Evolutionary conservation across 53 echinoderm and acorn worm genomes (phyloP), one percentile per base, ranked within the genome.

Genomic region (Patiria pectinifera): DNA sequence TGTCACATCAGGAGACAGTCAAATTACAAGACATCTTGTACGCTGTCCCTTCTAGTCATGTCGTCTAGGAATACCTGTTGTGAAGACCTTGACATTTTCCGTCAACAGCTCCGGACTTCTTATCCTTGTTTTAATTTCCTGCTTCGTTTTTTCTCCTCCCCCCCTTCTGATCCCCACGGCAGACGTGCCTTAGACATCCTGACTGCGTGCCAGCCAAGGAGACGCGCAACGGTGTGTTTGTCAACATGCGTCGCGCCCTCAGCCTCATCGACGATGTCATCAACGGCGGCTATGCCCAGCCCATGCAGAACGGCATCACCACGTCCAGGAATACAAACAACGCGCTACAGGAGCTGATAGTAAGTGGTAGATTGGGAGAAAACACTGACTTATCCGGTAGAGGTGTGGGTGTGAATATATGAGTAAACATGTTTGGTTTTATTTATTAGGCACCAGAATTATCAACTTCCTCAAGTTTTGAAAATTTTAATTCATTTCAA

Each of bases 161-260:
- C 53, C 53, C 53, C 53, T 8, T 53, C 8, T 2, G 5, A 6
- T 53, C 53, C 8, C 53, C 53, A 53, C 8, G 53, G 12, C 95
- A 99, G 99, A 97, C 99, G 91, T 97, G 93, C 91, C 94, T 99
- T 95, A 93, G 99, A 95, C 99, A 99, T 91, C 99, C 99, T 35
- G 99, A 99, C 76, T 99, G 97, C 48, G 91, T 92, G 18, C 93
- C 97, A 11, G 96, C 97, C 59, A 93, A 93, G 91, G 96, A 95
- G 83, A 96, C 95, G 11, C 82, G 99, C 26, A 94, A 94, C 60
- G 96, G 97, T 14, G 96, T 99, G 16, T 95, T 99, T 49, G 85
- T 86, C 59, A 95, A 94, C 79, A 99, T 99, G 94, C 92, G 95
- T 47, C 93, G 85, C 23, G 99, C 99, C 45, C 76, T 99, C 26